phyloP scores from a whole-genome alignment of 2,113 vertebrate genomes.

The Burhinus oedicnemus region DNA sequence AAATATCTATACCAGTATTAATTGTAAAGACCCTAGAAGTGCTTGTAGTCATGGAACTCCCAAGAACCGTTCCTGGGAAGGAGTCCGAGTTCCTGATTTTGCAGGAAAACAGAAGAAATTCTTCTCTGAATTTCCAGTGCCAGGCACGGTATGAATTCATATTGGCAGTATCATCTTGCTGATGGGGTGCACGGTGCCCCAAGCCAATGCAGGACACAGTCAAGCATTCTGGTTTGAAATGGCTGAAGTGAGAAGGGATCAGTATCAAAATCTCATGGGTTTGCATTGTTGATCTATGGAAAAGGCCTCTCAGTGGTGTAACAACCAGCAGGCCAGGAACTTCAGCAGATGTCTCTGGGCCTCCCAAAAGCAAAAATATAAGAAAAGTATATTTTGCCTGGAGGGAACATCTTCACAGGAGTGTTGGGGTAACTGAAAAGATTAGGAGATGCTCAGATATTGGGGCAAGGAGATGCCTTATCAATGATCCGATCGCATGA shows the following conservation, averaged over 20 bases:
- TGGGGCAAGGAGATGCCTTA: background rate
- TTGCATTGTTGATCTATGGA: background rate
- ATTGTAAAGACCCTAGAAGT: background rate
- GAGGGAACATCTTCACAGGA: background rate
- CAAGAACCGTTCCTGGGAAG: background rate
- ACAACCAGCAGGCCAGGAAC: background rate
- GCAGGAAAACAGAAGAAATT: background rate
- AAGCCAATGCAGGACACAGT: background rate
- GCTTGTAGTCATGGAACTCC: background rate
- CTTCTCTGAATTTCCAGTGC: background rate
- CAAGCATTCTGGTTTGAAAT: background rate
- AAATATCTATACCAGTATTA: background rate
- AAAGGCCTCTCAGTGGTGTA: background rate
- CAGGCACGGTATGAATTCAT: background rate
- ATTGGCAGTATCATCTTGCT: background rate
- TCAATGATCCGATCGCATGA: background rate
- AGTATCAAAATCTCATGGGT: background rate
- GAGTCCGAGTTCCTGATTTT: background rate
- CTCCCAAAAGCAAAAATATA: background rate
- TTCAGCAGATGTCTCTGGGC: background rate
- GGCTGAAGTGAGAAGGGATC: background rate
- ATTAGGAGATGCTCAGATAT: background rate
- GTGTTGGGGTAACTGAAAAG: background rate
- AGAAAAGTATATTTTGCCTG: background rate
- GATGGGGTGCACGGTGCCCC: accelerated